Percentiles rank a stretch among this genome's conserved stretches.
These are phyloP conservation scores for Opisthocomus hoazin DNA, from an alignment of 2,113 vertebrate species.

Conservation along the genomic window DNA sequence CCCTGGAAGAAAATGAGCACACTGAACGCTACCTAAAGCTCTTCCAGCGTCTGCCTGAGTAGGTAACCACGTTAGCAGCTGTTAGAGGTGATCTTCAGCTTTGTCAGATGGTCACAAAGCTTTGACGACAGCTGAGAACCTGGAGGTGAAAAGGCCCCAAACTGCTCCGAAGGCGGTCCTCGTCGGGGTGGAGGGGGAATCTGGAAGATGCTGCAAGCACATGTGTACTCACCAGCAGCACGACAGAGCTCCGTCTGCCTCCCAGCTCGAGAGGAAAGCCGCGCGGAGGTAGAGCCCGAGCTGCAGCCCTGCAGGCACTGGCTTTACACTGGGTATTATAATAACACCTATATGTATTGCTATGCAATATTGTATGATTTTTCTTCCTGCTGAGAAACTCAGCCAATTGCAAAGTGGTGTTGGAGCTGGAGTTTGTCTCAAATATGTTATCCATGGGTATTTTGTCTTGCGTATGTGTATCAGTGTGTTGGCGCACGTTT, in stretches of 20 bases:
- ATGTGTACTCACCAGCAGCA: neutral
- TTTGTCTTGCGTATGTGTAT: neutral
- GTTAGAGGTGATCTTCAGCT: neutral
- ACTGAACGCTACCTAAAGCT: neutral
- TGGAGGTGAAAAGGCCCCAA: neutral
- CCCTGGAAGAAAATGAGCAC: neutral
- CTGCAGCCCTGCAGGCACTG: neutral
- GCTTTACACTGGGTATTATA: neutral
- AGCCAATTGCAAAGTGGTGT: neutral
- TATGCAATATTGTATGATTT: neutral
- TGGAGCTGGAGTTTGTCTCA: neutral
- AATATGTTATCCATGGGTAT: neutral
- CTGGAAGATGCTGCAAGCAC: neutral
- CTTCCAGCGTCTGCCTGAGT: neutral
- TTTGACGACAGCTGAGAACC: neutral
- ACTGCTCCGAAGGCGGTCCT: neutral
- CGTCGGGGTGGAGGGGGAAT: accelerated
- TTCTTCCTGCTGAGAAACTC: neutral
- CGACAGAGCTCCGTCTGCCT: neutral
- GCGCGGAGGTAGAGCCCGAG: neutral
- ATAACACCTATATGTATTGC: neutral
- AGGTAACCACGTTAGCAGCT: neutral
- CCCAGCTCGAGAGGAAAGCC: neutral
- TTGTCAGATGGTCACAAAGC: neutral
- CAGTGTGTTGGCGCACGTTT: neutral